Percentiles rank a stretch among this genome's conserved stretches.
Evolutionary conservation across 2,113 vertebrate species (phyloP).

Genomic region (Stomatorhinus ivindoensis): DNA sequence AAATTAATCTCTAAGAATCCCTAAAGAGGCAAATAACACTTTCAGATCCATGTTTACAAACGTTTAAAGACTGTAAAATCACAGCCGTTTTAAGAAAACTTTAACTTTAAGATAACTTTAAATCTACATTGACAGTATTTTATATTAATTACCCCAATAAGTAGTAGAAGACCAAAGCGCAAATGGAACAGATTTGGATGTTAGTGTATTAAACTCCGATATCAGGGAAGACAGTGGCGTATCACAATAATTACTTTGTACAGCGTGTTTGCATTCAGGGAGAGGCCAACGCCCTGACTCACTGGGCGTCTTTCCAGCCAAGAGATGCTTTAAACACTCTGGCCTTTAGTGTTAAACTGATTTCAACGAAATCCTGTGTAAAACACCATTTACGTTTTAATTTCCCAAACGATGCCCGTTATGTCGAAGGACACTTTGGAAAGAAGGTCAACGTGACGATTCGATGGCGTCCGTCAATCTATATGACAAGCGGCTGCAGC

Average conservation of each 20-base stretch:
- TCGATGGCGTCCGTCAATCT: not conserved
- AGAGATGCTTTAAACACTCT: not conserved
- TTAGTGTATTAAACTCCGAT: not conserved
- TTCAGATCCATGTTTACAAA: not conserved
- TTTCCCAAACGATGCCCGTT: not conserved
- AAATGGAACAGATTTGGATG: not conserved
- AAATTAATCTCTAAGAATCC: not conserved
- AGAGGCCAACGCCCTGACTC: conserved; percentile 17
- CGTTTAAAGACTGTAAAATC: not conserved
- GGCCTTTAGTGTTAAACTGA: not conserved
- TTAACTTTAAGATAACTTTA: too few relatives aligned
- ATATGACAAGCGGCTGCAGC: not conserved
- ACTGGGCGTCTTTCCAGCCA: not conserved
- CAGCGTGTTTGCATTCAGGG: not conserved
- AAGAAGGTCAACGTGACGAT: not conserved
- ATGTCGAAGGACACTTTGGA: not conserved
- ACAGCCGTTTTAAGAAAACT: not conserved
- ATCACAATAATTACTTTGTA: not conserved
- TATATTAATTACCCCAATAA: not conserved
- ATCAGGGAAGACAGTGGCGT: not conserved
- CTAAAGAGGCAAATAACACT: not conserved
- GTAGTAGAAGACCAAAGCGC: not conserved
- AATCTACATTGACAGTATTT: not conserved
- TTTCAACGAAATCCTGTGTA: not conserved
- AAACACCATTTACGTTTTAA: not conserved